A percentile compares a stretch with the other conserved stretches of the same genome.
Evolutionary conservation across 2,888 invertebrate species (phyloP).

Genomic region (Neoitamus cyanurus): DNA sequence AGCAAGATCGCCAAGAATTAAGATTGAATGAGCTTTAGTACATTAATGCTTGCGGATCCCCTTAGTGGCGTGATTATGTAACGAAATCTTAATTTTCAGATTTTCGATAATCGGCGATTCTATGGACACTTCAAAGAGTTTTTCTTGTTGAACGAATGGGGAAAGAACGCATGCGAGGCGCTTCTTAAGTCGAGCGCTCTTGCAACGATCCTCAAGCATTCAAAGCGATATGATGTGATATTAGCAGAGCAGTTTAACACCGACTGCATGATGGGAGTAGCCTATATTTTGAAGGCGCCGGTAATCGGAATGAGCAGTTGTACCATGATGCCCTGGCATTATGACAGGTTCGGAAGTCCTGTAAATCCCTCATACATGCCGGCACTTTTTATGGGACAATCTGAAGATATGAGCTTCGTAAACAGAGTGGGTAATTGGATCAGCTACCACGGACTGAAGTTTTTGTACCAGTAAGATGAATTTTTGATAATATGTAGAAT

Average conservation of each 20-base stretch:
- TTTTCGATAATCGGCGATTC: conserved; percentile 60
- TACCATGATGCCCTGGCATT: conserved; percentile 73
- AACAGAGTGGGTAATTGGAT: conserved; percentile 68
- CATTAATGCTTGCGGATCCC: neutral
- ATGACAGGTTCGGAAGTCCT: conserved; percentile 70
- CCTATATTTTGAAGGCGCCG: conserved; percentile 73
- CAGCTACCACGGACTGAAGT: conserved; percentile 57
- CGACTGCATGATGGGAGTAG: conserved; percentile 77
- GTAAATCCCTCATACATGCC: conserved; percentile 72
- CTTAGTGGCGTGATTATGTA: neutral
- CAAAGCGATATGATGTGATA: conserved; percentile 74
- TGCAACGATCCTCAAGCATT: conserved; percentile 62
- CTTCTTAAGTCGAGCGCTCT: conserved; percentile 62
- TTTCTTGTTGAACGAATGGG: conserved; percentile 63
- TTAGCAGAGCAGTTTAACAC: conserved; percentile 78
- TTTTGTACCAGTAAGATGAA: conserved; percentile 60
- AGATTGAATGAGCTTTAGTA: neutral
- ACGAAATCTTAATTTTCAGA: conserved; percentile 54
- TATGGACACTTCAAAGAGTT: conserved; percentile 62
- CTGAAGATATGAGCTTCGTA: conserved; percentile 65
- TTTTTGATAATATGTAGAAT: neutral
- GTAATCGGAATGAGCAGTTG: conserved; percentile 71
- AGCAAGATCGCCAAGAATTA: neutral
- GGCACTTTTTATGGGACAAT: conserved; percentile 67
- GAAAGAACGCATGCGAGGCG: conserved; percentile 61